phyloP scores from a whole-genome alignment of 1,140 invertebrate genomes.

The Coptotermes formosanus region DNA sequence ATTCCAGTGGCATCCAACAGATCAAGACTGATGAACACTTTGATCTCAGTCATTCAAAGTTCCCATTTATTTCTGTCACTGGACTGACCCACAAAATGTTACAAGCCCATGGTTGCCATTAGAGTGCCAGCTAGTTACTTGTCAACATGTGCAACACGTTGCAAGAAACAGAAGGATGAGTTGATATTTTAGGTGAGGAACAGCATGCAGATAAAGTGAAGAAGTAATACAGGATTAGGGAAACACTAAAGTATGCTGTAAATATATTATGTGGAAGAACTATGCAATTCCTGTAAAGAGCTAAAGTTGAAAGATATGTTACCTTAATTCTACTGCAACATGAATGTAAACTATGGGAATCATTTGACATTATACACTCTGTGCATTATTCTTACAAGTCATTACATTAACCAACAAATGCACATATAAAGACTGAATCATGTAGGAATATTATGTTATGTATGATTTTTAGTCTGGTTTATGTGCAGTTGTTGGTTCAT shows the following conservation, averaged over 20 bases:
- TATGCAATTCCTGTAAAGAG: too few species aligned
- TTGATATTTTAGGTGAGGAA: neutral
- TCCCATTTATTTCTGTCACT: neutral
- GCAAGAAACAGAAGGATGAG: neutral
- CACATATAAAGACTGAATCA: too few species aligned
- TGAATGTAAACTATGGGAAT: neutral
- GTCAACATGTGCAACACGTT: neutral
- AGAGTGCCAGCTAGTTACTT: neutral
- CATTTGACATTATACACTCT: neutral
- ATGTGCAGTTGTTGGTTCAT: too few species aligned
- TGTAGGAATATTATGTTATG: too few species aligned
- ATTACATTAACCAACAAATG: too few species aligned
- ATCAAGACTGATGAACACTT: neutral
- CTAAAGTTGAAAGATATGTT: neutral
- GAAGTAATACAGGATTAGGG: neutral
- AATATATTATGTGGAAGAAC: too few species aligned
- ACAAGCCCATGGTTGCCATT: neutral
- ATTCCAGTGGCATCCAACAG: neutral
- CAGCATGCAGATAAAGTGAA: slow-evolving; percentile 11
- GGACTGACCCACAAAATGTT: neutral
- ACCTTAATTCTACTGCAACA: neutral
- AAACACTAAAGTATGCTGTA: neutral
- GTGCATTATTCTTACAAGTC: too few species aligned
- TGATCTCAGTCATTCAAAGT: neutral
- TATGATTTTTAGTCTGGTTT: too few species aligned